Evolutionary conservation across 2,113 vertebrate genomes (phyloP), one percentile per base, ranked within the genome.

Genomic region (Echinops telfairi): DNA sequence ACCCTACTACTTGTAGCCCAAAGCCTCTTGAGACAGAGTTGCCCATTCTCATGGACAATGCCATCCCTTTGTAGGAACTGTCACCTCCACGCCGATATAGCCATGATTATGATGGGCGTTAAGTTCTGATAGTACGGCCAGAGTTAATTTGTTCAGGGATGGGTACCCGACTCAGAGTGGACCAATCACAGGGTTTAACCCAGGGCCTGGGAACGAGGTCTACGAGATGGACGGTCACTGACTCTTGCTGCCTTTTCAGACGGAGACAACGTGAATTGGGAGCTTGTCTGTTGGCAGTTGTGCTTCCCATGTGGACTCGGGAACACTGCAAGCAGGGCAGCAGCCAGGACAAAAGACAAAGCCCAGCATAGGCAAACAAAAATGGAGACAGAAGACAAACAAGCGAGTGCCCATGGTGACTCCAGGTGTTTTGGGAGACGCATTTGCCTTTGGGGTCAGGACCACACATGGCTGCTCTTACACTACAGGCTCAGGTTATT

Each of bases 341-440:
- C 89, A 40, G 31, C 17, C 6, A 71, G 47, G 47, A 53, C 9
- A 53, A 53, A 53, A 53, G 47, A 53, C 12, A 9, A 53, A 53
- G 47, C 12, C 47, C 5, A 53, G 47, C 5, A 9, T 53, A 53
- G 47, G 47, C 10, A 53, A 53, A 53, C 47, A 79, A 38, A 86
- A 78, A 60, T 25, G n/a, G 38, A 94, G 89, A 66, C 31, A 43
- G 66, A 64, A 73, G 25, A 38, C 20, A 66, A 25, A 53, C 47
- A 53, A 53, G 47, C 71, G 86, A 53, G 20, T 15, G 14, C 11
- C 17, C n/a, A 22, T 33, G 64, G n/a, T 16, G 27, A 66, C 43
- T 86, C 66, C 43, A 86, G 19, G 38, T 70, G 79, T 38, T 86
- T 88, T 53, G 27, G 57, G 70, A 88, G 38, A 90, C 23, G 43